These are phyloP conservation scores for Xanthorhoe designata DNA, from an alignment of 2,888 invertebrate species.

Conservation along the genomic window DNA sequence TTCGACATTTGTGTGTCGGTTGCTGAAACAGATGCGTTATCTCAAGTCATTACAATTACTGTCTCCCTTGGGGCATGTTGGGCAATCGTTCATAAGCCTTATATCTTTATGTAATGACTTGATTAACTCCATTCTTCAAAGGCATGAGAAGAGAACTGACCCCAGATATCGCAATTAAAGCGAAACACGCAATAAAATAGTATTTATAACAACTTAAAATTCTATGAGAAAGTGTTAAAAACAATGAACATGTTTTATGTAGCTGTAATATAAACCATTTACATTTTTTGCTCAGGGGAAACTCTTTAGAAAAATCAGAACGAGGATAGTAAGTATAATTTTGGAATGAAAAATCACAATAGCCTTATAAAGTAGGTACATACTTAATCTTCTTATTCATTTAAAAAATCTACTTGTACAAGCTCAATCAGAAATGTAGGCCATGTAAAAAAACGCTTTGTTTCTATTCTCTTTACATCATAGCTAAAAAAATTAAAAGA, in stretches of 20 bases:
- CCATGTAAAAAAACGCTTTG: too few species aligned
- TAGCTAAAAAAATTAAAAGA: too few species aligned
- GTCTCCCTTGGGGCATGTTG: conserved; percentile 43
- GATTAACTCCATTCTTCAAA: conserved; percentile 44
- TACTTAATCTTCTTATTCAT: too few species aligned
- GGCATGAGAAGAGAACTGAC: conserved; percentile 47
- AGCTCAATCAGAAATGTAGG: too few species aligned
- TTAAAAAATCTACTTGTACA: too few species aligned
- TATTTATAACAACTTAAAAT: conserved; percentile 27
- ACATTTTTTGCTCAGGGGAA: not conserved
- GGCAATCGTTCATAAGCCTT: conserved; percentile 42
- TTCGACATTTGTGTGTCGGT: conserved; percentile 18
- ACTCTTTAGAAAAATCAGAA: too few species aligned
- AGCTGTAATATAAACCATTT: not conserved
- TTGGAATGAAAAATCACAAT: too few species aligned
- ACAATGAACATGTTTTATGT: not conserved
- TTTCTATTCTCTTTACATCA: too few species aligned
- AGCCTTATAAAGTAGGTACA: too few species aligned
- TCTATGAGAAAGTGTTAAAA: conserved; percentile 8
- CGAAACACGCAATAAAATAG: conserved; percentile 40
- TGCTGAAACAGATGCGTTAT: conserved; percentile 26
- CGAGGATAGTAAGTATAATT: too few species aligned
- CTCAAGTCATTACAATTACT: conserved; percentile 35
- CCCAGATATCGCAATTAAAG: conserved; percentile 40
- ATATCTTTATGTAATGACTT: conserved; percentile 43